These are phyloP conservation scores for Folsomia manolachei DNA, from an alignment of 2,888 invertebrate genomes.

Conservation along the genomic window DNA sequence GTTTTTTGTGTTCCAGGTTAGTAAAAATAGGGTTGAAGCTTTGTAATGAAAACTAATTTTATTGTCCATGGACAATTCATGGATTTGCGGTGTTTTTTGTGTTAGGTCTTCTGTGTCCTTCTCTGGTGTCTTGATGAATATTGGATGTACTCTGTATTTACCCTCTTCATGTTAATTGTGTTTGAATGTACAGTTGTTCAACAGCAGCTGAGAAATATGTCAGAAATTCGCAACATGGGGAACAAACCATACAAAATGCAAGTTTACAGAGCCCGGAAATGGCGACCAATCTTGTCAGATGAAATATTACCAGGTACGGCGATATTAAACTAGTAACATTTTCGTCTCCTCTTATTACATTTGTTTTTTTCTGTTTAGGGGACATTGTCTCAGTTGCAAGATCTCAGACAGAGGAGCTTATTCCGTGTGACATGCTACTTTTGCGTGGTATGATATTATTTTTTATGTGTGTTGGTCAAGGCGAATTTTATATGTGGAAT, in stretches of 20 bases:
- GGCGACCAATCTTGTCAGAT: slow-evolving; percentile 80
- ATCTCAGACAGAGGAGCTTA: slow-evolving; percentile 81
- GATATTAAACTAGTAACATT: no score
- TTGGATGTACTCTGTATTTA: slow-evolving; percentile 97
- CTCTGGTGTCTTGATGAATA: slow-evolving; percentile 99
- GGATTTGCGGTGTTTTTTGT: slow-evolving; percentile 93
- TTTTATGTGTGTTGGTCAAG: not conserved
- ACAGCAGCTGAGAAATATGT: slow-evolving; percentile 96
- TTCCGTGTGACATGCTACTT: slow-evolving; percentile 94
- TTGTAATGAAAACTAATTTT: no score
- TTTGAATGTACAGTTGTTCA: slow-evolving; percentile 98
- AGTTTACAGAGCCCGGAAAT: slow-evolving; percentile 85
- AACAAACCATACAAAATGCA: slow-evolving; percentile 90
- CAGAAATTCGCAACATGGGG: slow-evolving; percentile 98
- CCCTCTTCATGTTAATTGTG: slow-evolving; percentile 88
- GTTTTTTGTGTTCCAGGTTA: slow-evolving; percentile 94
- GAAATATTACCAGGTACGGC: slow-evolving; percentile 90
- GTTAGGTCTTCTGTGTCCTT: slow-evolving; percentile 98
- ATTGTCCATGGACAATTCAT: not conserved
- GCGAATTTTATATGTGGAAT: not conserved
- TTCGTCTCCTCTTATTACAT: no score
- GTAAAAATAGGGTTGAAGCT: no score
- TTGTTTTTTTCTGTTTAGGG: no score
- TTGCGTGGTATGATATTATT: slow-evolving; percentile 62
- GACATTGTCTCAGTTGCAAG: slow-evolving; percentile 91